A percentile compares a stretch with the other conserved stretches of the same genome.
Conservation (phyloP, 2,888 invertebrate species). For the Ferrisia virgata region DNA sequence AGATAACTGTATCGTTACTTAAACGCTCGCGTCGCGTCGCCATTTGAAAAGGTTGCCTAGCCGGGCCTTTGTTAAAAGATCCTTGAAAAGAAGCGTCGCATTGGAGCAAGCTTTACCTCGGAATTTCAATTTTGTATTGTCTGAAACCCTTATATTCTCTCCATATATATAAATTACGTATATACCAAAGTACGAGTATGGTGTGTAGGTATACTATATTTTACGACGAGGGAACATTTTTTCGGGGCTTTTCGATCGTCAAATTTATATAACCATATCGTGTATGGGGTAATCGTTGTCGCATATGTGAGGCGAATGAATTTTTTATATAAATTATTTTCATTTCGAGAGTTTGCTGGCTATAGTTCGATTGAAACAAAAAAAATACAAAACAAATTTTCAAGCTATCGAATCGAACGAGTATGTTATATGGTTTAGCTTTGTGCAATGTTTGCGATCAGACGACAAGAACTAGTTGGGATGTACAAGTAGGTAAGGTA, state of each 20-base stretch:
- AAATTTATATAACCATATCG: background rate
- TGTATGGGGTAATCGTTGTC: background rate
- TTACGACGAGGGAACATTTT: background rate
- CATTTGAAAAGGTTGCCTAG: background rate
- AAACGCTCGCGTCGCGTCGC: background rate
- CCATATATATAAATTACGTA: background rate
- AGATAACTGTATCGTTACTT: background rate
- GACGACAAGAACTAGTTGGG: background rate
- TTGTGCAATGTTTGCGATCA: too few species aligned
- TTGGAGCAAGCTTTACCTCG: background rate
- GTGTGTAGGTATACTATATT: background rate
- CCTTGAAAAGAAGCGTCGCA: background rate
- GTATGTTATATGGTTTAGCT: too few species aligned
- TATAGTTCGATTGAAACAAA: background rate
- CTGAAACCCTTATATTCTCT: background rate
- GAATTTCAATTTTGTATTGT: slow-evolving; percentile 1
- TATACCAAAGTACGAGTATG: too few species aligned
- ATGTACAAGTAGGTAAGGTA: background rate
- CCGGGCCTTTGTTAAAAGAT: background rate
- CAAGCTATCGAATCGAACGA: background rate
- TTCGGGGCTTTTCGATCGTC: background rate
- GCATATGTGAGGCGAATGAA: background rate
- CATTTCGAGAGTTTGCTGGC: background rate
- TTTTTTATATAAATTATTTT: background rate
- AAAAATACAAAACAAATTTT: background rate